Evolutionary conservation across 1,140 invertebrate genomes (phyloP).

Genomic region (Drosophila tsacasi): DNA sequence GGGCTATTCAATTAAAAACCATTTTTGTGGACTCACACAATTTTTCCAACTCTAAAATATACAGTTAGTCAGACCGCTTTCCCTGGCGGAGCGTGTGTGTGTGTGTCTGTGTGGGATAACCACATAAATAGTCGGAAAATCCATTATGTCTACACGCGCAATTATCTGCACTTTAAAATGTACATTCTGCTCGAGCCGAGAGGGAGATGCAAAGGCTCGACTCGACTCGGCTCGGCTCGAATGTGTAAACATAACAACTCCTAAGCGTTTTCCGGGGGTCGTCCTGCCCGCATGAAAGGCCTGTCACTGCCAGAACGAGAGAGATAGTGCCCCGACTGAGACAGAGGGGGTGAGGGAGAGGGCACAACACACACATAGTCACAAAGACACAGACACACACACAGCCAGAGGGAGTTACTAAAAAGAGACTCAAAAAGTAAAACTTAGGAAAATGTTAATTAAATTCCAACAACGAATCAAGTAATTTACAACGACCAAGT

Average conservation of each 20-base stretch:
- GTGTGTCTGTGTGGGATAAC: slow-evolving; percentile 19
- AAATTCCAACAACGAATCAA: slow-evolving; percentile 84
- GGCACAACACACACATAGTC: slow-evolving; percentile 12
- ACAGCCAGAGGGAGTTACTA: slow-evolving; percentile 56
- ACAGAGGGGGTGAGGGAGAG: not conserved
- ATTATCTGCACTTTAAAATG: slow-evolving; percentile 79
- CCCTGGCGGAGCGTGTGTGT: not conserved
- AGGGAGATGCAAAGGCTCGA: slow-evolving; percentile 13
- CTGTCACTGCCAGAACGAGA: slow-evolving; percentile 40
- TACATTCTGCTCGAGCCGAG: slow-evolving; percentile 58
- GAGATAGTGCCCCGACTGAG: not conserved
- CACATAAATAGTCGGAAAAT: slow-evolving; percentile 74
- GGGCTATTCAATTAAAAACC: slow-evolving; percentile 17
- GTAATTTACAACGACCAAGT: slow-evolving; percentile 83
- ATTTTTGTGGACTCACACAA: slow-evolving; percentile 15
- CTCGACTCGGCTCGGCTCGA: slow-evolving; percentile 20
- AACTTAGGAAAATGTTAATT: slow-evolving; percentile 84
- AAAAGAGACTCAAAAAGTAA: slow-evolving; percentile 75
- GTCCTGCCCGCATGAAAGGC: slow-evolving; percentile 53
- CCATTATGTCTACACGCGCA: slow-evolving; percentile 80
- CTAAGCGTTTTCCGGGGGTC: slow-evolving; percentile 41
- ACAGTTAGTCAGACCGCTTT: not conserved
- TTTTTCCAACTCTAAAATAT: not conserved
- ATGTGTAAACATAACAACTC: slow-evolving; percentile 68
- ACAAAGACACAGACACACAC: slow-evolving; percentile 17